Base-by-base conservation (phyloP, 2,113 vertebrate genomes). In the Steatornis caripensis region DNA sequence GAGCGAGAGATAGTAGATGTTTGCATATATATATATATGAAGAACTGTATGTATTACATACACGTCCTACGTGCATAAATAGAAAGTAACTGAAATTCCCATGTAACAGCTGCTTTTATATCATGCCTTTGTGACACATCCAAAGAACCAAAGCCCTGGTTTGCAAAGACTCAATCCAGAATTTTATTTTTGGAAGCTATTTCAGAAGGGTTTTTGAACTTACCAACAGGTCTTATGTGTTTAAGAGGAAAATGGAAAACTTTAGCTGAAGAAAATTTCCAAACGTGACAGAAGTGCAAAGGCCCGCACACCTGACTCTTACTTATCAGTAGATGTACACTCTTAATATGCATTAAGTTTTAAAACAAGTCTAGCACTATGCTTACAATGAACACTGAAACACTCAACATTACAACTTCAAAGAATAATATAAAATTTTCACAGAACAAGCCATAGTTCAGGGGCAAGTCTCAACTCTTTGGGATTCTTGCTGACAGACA, bases 1-100 rank as follows among this genome's bases (percentile, higher is more conserved):
- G 1, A 71, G 13, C 0, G 0, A 57, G 15, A 21, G 51, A 24
- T 9, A 66, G 7, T 5, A 10, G 8, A 48, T 39, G 23, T 83
- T 17, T 15, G 20, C 21, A 26, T 29, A 16, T 15, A 76, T 19
- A 26, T 29, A 16, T 15, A 76, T 19, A 72, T 34, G 36, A 71
- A 51, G 11, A 75, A 62, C 19, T 70, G 20, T 7, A 41, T 41
- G 20, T 30, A 48, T 37, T 58, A 36, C 12, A 65, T 16, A 64
- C 11, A 41, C 1, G 5, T 36, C 12, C 24, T 66, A 61, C 6
- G 34, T 2, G 2, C 36, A 43, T 12, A 61, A 61, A 60, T 2
- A 66, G n/a, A 68, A 90, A 34, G 27, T 11, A 89, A 70, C 29
- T 36, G 8, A 74, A 89, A 81, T 53, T 58, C 46, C 48, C 62